phyloP scores from a whole-genome alignment of 2,888 invertebrate species.

The Lochmaea crataegi region DNA sequence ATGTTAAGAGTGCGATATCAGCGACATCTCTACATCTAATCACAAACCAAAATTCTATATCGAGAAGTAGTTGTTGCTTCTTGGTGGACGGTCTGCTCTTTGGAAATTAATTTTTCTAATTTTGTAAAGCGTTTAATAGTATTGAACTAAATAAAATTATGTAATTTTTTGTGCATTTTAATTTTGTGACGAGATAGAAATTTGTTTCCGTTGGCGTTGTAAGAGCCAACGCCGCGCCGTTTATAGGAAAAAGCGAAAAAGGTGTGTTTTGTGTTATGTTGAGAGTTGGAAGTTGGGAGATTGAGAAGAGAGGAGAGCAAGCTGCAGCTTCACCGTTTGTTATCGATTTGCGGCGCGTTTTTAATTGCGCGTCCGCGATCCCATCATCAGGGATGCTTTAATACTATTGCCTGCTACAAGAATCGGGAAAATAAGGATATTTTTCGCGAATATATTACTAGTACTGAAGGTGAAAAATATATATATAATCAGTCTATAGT shows the following conservation, averaged over 20 bases:
- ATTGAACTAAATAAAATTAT: too few species aligned
- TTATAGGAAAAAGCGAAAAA: slow-evolving; percentile 28
- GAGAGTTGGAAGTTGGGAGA: slow-evolving; percentile 10
- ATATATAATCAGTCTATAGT: too few species aligned
- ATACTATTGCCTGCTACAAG: slow-evolving; percentile 37
- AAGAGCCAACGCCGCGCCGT: neutral
- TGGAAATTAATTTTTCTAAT: too few species aligned
- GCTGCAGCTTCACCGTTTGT: slow-evolving; percentile 45
- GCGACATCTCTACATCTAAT: too few species aligned
- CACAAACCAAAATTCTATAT: too few species aligned
- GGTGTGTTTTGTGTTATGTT: slow-evolving; percentile 36
- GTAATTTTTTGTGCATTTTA: too few species aligned
- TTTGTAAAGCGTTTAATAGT: too few species aligned
- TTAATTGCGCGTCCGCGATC: slow-evolving; percentile 54
- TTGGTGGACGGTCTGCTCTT: too few species aligned
- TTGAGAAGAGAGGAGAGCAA: slow-evolving; percentile 11
- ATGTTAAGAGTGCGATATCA: too few species aligned
- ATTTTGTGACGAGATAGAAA: too few species aligned
- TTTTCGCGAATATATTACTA: neutral
- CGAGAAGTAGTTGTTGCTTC: too few species aligned
- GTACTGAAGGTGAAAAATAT: too few species aligned
- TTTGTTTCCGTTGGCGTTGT: slow-evolving; percentile 7
- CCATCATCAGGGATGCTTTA: slow-evolving; percentile 11
- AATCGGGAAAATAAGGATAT: neutral
- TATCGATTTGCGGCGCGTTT: slow-evolving; percentile 57